Base-by-base conservation (phyloP, 2,113 vertebrate genomes). In the Tylochromis polylepis region DNA sequence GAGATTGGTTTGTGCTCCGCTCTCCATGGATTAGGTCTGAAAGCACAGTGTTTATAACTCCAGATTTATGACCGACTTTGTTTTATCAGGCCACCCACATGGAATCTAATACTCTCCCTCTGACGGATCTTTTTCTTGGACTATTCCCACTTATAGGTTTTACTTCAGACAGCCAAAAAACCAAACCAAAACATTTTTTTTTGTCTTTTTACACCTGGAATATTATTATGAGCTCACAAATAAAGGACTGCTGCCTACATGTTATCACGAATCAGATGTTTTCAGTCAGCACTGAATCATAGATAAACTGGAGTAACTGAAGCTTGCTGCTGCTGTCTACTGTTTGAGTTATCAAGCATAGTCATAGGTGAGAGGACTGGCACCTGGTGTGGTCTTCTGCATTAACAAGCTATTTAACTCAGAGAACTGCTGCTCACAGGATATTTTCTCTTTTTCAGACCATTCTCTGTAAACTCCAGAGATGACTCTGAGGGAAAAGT, bases 61-160 rank as follows among this genome's bases (percentile, higher is more conserved):
- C 41, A 86, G 85, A 93, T 95, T 93, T 91, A 91, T 91, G 89
- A 85, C 89, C 77, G 55, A 88, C 92, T 90, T 90, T 93, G 85
- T 94, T 94, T 90, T 86, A 93, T 95, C 91, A 92, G 92, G 82
- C 93, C 95, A 95, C 93, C 94, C 92, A 95, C 85, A 22, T 79
- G 36, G 87, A 93, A 85, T 91, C 18, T 65, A 91, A 91, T 89
- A 60, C 88, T 86, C 90, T 87, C 34, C 49, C 51, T 89, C 14
- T 82, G 29, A 29, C 36, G 1, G 6, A 29, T 62, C 67, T 67
- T 82, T 79, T 82, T 84, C 59, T 55, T 85, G 65, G 11, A n/a
- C 31, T 41, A 31, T 31, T 41, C 81, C 8, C 22, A 34, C n/a
- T 53, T n/a, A 51, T 31, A 77, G 46, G 27, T 77, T 22, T 65